Evolutionary conservation across 2,797 vertebrate species (phyloP).

Genomic region (Gadopsis marmoratus): DNA sequence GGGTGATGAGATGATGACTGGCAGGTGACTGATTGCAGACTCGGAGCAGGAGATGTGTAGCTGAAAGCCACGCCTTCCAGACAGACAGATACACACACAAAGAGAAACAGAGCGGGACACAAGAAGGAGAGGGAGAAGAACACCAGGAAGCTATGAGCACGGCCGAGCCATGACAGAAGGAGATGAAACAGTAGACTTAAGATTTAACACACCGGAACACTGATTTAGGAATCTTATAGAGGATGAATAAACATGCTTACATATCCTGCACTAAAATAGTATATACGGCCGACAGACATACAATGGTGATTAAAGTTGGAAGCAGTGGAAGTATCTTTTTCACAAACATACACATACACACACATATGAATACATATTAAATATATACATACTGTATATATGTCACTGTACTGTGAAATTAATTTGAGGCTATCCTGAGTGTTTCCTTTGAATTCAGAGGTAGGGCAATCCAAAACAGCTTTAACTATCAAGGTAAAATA

Average conservation of each 20-base stretch:
- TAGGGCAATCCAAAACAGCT: constrained; percentile 33
- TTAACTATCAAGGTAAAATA: constrained; percentile 31
- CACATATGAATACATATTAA: too few relatives aligned
- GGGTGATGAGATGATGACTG: too few relatives aligned
- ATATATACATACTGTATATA: neutral
- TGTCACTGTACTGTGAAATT: constrained; percentile 1
- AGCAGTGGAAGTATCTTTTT: neutral
- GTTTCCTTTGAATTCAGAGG: constrained; percentile 44
- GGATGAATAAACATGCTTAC: constrained; percentile 12
- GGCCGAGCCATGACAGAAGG: too few relatives aligned
- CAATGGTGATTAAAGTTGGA: neutral
- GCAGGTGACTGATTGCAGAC: too few relatives aligned
- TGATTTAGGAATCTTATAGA: constrained; percentile 14
- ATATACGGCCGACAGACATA: neutral
- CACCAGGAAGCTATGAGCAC: too few relatives aligned
- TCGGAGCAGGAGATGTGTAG: too few relatives aligned
- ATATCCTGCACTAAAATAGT: constrained; percentile 14
- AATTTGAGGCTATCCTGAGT: constrained; percentile 7
- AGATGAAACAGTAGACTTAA: constrained; percentile 49
- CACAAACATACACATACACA: too few relatives aligned
- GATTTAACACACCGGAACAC: constrained; percentile 35
- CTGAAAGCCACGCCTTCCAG: too few relatives aligned
- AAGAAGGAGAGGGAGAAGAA: too few relatives aligned
- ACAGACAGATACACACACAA: too few relatives aligned
- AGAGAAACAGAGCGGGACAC: too few relatives aligned